These are phyloP conservation scores for Paedocypris micromegethes DNA, from an alignment of 2,797 vertebrate genomes.

Conservation along the genomic window DNA sequence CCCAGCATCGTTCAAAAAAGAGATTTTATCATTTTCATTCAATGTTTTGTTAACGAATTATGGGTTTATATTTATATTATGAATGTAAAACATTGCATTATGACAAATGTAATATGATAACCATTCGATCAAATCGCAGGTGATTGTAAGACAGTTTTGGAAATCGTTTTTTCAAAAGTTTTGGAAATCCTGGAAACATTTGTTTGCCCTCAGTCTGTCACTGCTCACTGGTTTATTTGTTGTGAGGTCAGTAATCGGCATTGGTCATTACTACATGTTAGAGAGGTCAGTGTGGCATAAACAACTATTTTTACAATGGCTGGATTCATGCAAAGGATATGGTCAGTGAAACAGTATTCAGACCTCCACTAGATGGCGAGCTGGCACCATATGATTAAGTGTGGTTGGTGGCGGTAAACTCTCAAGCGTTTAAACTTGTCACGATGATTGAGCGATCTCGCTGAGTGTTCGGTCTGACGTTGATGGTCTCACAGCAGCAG, in stretches of 20 bases:
- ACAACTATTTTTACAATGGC: constrained; percentile 13
- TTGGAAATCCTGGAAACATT: neutral
- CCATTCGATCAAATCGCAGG: too few species aligned
- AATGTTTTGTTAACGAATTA: too few species aligned
- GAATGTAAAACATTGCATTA: too few species aligned
- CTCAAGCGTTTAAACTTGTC: constrained; percentile 19
- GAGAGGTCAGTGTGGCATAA: constrained; percentile 30
- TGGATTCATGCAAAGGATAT: neutral
- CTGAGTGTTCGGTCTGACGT: constrained; percentile 1
- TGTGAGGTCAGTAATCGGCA: constrained; percentile 29
- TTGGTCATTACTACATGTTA: constrained; percentile 38
- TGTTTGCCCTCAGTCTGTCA: constrained; percentile 7
- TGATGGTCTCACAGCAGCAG: constrained; percentile 2
- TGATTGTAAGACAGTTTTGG: too few species aligned
- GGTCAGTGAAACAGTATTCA: neutral
- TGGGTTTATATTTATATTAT: too few species aligned
- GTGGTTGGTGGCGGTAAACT: constrained; percentile 17
- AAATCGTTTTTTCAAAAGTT: neutral
- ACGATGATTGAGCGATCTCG: constrained; percentile 6
- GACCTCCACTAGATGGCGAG: constrained; percentile 38
- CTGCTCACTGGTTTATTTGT: constrained; percentile 34
- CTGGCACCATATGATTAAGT: constrained; percentile 19
- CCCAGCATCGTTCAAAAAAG: too few species aligned
- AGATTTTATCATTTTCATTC: too few species aligned
- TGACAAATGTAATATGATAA: too few species aligned